phyloP scores from a whole-genome alignment of 1,140 invertebrate species.

The Drosophila burlai region DNA sequence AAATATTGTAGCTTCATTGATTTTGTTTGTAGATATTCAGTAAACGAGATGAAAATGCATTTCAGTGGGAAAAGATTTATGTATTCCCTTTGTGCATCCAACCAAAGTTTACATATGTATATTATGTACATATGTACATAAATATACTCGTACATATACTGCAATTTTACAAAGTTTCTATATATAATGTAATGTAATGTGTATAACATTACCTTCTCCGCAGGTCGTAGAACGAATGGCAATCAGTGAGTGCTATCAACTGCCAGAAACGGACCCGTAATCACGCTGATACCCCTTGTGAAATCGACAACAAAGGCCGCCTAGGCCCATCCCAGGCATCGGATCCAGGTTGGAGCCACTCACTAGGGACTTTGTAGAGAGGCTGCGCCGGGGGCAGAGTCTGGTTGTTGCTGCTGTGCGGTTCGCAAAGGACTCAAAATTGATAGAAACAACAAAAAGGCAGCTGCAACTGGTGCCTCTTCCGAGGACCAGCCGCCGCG shows the following conservation, averaged over 20 bases:
- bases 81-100: background rate
- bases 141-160: background rate
- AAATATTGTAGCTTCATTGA: conserved; percentile 17
- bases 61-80: background rate
- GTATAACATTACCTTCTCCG: conserved; percentile 7
- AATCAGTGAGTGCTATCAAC: conserved; percentile 47
- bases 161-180: conserved; percentile 27
- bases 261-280: conserved; percentile 45
- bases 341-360: conserved; percentile 31
- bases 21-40: background rate
- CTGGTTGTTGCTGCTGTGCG: conserved; percentile 77
- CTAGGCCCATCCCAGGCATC: conserved; percentile 35
- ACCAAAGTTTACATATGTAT: background rate
- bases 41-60: background rate
- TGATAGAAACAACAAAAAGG: conserved; percentile 85
- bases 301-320: conserved; percentile 27
- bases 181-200: conserved; percentile 25
- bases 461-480: conserved; percentile 85
- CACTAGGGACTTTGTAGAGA: conserved; percentile 16
- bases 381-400: conserved; percentile 42
- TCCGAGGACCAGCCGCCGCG: conserved; percentile 85
- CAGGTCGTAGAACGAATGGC: conserved; percentile 37
- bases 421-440: conserved; percentile 85
- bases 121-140: background rate
- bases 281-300: conserved; percentile 36